phyloP scores from a whole-genome alignment of 2,113 vertebrate genomes.

The Rhinolophus sinicus region DNA sequence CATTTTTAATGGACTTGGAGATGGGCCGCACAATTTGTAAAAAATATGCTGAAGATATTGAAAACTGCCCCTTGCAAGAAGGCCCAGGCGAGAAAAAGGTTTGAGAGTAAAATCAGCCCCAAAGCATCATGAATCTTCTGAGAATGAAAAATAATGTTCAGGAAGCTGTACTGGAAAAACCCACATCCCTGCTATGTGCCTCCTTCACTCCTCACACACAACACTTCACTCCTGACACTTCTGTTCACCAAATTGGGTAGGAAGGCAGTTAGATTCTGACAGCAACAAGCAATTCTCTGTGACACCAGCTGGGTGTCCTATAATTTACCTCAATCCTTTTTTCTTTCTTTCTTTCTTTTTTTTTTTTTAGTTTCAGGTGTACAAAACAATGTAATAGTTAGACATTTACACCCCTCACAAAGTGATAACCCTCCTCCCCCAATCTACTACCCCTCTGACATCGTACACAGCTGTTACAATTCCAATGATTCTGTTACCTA shows the following conservation, averaged over 20 bases:
- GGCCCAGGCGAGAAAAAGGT: conserved; percentile 30
- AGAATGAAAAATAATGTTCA: not conserved
- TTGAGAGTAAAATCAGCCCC: not conserved
- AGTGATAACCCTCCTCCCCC: no score
- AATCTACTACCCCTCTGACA: no score
- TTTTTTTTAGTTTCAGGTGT: no score
- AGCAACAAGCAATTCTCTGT: not conserved
- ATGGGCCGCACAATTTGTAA: conserved; percentile 63
- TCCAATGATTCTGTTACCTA: no score
- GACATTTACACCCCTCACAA: no score
- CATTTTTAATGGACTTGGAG: conserved; percentile 46
- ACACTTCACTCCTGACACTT: not conserved
- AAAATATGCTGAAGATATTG: conserved; percentile 52
- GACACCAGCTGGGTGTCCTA: not conserved
- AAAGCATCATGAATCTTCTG: not conserved
- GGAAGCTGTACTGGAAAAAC: not conserved
- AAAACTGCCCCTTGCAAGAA: conserved; percentile 65
- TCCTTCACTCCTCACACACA: not conserved
- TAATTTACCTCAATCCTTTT: no score
- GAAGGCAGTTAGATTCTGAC: no score
- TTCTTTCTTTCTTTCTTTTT: no score
- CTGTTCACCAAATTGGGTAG: not conserved
- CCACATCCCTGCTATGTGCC: not conserved
- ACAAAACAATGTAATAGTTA: no score
- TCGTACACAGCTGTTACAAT: no score